phyloP scores from a whole-genome alignment of 2,888 invertebrate genomes.

The Entomobrya multifasciata region DNA sequence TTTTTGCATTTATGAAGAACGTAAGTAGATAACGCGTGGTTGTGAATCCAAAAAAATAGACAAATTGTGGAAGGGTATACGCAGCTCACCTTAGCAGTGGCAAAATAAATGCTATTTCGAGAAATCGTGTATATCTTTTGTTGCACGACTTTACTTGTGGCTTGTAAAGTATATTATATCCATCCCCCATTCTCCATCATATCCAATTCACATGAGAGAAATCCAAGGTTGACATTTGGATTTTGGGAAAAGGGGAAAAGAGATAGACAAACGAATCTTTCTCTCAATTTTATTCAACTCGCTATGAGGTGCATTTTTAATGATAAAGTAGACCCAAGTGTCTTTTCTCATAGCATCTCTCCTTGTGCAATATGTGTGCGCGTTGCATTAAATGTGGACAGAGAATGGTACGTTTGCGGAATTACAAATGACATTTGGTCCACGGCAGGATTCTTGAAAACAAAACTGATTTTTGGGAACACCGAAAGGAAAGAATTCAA shows the following conservation, averaged over 20 bases:
- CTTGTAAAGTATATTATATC: constrained; percentile 12
- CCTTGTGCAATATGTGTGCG: constrained; percentile 37
- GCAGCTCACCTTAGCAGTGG: neutral
- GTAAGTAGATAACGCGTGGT: neutral
- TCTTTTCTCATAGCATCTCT: neutral
- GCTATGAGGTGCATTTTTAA: constrained; percentile 42
- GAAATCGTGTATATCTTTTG: neutral
- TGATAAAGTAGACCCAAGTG: constrained; percentile 64
- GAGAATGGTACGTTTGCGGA: constrained; percentile 44
- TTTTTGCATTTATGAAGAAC: constrained; percentile 23
- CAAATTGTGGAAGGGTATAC: neutral
- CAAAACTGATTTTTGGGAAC: too few relatives aligned
- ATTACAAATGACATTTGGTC: constrained; percentile 25
- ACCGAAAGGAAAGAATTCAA: too few relatives aligned
- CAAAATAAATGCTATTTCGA: neutral
- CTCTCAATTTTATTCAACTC: constrained; percentile 11
- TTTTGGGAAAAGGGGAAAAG: constrained; percentile 26
- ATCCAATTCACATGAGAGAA: constrained; percentile 59
- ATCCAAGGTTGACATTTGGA: constrained; percentile 59
- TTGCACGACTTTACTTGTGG: constrained; percentile 52
- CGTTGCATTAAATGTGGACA: constrained; percentile 52
- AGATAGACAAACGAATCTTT: constrained; percentile 48
- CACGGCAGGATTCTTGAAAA: neutral
- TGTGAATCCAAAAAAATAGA: neutral
- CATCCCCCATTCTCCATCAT: constrained; percentile 10